Evolutionary conservation across 2,888 invertebrate species (phyloP).

Genomic region (Clanis bilineata): DNA sequence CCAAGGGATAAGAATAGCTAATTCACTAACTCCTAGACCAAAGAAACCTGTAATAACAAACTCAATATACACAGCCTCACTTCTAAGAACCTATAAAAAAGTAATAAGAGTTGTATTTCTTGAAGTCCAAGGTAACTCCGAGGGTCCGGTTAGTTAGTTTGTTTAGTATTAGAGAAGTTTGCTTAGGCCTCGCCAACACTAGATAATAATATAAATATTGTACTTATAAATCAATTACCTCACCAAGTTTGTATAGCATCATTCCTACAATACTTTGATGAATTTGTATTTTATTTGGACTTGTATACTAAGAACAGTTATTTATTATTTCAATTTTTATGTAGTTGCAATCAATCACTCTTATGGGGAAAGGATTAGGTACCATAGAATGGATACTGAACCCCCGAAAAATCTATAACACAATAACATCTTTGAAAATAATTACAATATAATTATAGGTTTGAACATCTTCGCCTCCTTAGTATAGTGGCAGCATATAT

Average conservation of each 20-base stretch:
- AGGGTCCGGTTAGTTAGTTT: slow-evolving; percentile 64
- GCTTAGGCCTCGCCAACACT: slow-evolving; percentile 63
- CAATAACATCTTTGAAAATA: too few relatives aligned
- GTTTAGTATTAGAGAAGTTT: slow-evolving; percentile 69
- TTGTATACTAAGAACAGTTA: not conserved
- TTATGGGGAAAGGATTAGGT: too few relatives aligned
- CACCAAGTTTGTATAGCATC: not conserved
- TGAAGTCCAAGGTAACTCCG: slow-evolving; percentile 62
- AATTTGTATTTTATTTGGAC: not conserved
- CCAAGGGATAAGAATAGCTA: too few relatives aligned
- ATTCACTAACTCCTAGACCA: too few relatives aligned
- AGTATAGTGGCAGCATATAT: too few relatives aligned
- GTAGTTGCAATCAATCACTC: too few relatives aligned
- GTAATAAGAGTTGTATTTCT: slow-evolving; percentile 64
- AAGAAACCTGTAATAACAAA: not conserved
- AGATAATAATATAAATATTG: slow-evolving; percentile 70
- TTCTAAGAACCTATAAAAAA: slow-evolving; percentile 46
- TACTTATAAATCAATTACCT: slow-evolving; percentile 50
- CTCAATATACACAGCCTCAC: slow-evolving; percentile 32
- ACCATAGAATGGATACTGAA: too few relatives aligned
- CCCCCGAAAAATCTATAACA: too few relatives aligned
- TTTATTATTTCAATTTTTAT: too few relatives aligned
- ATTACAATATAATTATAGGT: too few relatives aligned
- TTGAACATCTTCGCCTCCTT: too few relatives aligned
- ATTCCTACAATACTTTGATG: not conserved